phyloP scores from a whole-genome alignment of 2,113 vertebrate genomes.

The Xiphorhynchus elegans region DNA sequence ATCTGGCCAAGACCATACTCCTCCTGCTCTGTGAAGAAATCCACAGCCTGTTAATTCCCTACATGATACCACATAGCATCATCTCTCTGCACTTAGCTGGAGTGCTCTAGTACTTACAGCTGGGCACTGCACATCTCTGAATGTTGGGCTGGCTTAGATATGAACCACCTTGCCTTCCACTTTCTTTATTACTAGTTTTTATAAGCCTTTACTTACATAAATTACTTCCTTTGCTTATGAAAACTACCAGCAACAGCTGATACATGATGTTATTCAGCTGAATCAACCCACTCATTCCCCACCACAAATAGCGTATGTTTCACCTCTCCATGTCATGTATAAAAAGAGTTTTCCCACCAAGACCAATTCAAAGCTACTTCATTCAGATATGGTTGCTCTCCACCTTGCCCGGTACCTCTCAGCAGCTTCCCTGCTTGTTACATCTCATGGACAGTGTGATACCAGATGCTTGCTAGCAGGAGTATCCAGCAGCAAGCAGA shows the following conservation, averaged over 20 bases:
- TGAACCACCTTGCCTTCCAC: neutral
- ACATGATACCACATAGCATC: neutral
- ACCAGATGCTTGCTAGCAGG: neutral
- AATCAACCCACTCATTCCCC: neutral
- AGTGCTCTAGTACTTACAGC: neutral
- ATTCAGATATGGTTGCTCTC: fast-evolving
- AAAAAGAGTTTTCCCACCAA: neutral
- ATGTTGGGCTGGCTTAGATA: neutral
- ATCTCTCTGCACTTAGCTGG: neutral
- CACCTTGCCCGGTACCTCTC: neutral
- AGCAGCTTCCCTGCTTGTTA: neutral
- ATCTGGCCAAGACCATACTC: too few species aligned
- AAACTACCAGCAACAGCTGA: neutral
- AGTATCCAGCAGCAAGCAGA: neutral
- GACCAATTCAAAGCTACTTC: neutral
- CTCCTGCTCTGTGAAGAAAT: too few species aligned
- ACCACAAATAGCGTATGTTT: fast-evolving
- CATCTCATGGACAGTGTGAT: fast-evolving
- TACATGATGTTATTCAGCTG: neutral
- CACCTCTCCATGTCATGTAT: neutral
- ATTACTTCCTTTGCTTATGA: neutral
- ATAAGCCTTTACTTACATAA: neutral
- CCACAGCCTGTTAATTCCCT: too few species aligned
- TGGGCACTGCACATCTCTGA: neutral
- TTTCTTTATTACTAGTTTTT: neutral